A percentile compares a stretch with the other conserved stretches of the same genome.
These are phyloP conservation scores for Turritopsis rubra DNA, from an alignment of 30 jellyfish, hydroid and myxozoan genomes.

Conservation along the genomic window DNA sequence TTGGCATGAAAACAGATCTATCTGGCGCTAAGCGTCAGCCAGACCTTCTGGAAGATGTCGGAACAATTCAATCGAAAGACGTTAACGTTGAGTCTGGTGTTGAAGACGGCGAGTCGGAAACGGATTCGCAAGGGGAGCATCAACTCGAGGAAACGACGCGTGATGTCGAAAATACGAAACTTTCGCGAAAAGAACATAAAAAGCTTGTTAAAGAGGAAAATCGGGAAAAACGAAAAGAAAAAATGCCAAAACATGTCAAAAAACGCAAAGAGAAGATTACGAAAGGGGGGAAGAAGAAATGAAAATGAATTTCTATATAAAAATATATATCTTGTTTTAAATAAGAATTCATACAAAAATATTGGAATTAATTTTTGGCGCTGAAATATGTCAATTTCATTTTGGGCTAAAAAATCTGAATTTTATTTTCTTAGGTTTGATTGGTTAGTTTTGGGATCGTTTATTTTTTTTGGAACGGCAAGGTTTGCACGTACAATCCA, in stretches of 20 bases:
- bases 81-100: neutral
- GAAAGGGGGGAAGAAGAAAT: slow-evolving; percentile 31
- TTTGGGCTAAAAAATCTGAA: no score
- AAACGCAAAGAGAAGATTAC: slow-evolving; percentile 67
- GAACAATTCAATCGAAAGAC: neutral
- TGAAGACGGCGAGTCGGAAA: neutral
- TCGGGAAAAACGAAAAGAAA: slow-evolving; percentile 91
- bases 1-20: slow-evolving; percentile 76
- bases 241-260: slow-evolving; percentile 90
- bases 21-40: slow-evolving; percentile 80
- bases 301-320: neutral
- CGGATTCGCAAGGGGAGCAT: neutral
- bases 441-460: neutral
- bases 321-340: neutral
- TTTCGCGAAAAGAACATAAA: slow-evolving; percentile 65
- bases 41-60: slow-evolving; percentile 27
- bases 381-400: neutral
- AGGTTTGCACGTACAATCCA: neutral
- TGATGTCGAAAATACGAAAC: slow-evolving; percentile 6
- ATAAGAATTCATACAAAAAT: neutral
- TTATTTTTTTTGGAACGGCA: neutral
- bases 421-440: no score
- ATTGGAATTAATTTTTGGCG: neutral
- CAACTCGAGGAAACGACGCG: slow-evolving; percentile 24
- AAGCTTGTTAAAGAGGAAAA: slow-evolving; percentile 84